phyloP scores from a whole-genome alignment of 2,888 invertebrate genomes.

The Eupsilia transversa region DNA sequence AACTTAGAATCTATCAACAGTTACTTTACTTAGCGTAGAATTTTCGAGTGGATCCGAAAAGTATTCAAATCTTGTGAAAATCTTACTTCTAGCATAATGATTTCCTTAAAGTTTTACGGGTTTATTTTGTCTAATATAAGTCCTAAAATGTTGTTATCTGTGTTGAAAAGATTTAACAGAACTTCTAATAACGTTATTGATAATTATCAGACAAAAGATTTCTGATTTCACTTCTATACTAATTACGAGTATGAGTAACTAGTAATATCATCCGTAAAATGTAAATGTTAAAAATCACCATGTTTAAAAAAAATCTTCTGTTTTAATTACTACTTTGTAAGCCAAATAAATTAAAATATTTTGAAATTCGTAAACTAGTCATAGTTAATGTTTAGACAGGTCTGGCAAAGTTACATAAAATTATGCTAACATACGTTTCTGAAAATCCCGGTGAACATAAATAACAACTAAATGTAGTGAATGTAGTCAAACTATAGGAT shows the following conservation, averaged over 20 bases:
- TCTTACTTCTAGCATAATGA: constrained; percentile 63
- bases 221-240: no score
- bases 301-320: background rate
- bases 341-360: background rate
- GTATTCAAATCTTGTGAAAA: constrained; percentile 62
- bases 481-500: background rate
- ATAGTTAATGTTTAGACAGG: background rate
- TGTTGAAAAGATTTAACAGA: background rate
- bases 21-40: constrained; percentile 36
- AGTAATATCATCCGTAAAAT: no score
- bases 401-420: constrained; percentile 13
- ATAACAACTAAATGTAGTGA: background rate
- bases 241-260: no score
- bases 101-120: constrained; percentile 16
- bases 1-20: background rate
- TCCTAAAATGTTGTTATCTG: background rate
- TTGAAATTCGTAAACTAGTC: background rate
- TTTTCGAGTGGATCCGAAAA: constrained; percentile 48
- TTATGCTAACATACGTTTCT: background rate
- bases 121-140: constrained; percentile 16
- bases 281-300: background rate
- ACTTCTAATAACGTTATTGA: background rate
- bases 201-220: background rate
- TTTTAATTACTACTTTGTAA: background rate
- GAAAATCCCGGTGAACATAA: background rate